Evolutionary conservation across 2,888 invertebrate genomes (phyloP).

Genomic region (Hartigia nigra): DNA sequence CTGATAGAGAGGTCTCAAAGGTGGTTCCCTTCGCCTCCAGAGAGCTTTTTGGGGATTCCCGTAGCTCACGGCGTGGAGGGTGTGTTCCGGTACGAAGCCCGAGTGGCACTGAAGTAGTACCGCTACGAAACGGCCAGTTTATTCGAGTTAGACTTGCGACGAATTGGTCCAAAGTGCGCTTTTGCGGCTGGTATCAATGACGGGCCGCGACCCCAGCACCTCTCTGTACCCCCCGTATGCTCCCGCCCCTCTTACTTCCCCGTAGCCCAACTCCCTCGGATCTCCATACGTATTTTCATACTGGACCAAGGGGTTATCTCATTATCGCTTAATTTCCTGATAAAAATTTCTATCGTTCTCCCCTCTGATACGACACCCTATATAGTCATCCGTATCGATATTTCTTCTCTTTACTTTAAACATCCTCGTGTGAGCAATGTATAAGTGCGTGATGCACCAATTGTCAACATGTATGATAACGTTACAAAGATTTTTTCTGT

Average conservation of each 20-base stretch:
- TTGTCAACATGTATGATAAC: not conserved
- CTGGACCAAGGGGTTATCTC: constrained; percentile 41
- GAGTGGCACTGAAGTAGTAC: constrained; percentile 58
- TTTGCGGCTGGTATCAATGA: constrained; percentile 52
- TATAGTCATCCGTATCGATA: not conserved
- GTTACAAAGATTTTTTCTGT: not conserved
- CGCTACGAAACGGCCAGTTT: constrained; percentile 52
- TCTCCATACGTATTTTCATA: not conserved
- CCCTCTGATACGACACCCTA: not conserved
- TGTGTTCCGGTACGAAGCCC: constrained; percentile 55
- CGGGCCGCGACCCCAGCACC: constrained; percentile 52
- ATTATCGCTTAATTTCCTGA: constrained; percentile 48
- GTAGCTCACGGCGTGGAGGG: constrained; percentile 14
- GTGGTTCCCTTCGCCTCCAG: not conserved
- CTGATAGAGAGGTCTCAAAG: not conserved
- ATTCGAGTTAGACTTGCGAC: constrained; percentile 53
- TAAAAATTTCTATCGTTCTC: constrained; percentile 23
- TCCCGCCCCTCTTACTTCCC: constrained; percentile 16
- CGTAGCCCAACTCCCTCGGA: not conserved
- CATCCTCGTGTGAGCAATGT: not conserved
- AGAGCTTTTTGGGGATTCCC: constrained; percentile 10
- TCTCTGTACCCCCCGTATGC: constrained; percentile 10
- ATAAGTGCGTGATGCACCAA: not conserved
- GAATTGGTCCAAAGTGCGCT: constrained; percentile 62
- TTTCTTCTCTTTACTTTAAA: not conserved